phyloP scores from a whole-genome alignment of 2,797 vertebrate species.

The Buphagus erythrorhynchus region DNA sequence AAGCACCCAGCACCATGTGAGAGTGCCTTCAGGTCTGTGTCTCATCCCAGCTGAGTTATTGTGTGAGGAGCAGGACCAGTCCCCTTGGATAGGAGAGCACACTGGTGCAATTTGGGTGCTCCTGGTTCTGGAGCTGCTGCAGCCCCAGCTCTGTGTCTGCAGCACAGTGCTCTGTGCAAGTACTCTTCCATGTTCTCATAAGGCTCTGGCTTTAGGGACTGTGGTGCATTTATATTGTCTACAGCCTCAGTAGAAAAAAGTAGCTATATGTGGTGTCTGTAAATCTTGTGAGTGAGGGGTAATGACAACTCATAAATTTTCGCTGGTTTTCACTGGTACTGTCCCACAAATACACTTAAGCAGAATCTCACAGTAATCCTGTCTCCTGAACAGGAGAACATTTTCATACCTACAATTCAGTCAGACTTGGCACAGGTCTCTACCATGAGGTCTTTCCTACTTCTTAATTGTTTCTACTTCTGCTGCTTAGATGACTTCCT shows the following conservation, averaged over 20 bases:
- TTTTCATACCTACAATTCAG: background rate
- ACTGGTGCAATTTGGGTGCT: background rate
- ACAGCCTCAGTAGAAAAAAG: background rate
- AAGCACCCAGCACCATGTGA: background rate
- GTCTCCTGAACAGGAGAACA: background rate
- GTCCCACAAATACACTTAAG: background rate
- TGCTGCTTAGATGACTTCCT: background rate
- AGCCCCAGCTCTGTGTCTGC: background rate
- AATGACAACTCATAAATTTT: background rate
- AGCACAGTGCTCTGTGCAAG: background rate
- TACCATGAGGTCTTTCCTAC: background rate
- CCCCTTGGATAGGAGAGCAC: background rate
- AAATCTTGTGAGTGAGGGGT: background rate
- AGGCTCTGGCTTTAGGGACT: background rate
- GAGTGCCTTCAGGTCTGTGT: background rate
- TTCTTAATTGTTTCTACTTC: background rate
- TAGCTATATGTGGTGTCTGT: background rate
- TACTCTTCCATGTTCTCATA: fast-evolving
- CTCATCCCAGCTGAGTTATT: fast-evolving
- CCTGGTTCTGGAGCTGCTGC: background rate
- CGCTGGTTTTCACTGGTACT: background rate
- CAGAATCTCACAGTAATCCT: background rate
- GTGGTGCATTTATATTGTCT: background rate
- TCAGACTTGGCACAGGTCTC: background rate
- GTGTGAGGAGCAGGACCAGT: background rate